Percentiles rank a stretch among this genome's conserved stretches.
Evolutionary conservation across 2,113 vertebrate species (phyloP).

Genomic region (Stigmatopora nigra): DNA sequence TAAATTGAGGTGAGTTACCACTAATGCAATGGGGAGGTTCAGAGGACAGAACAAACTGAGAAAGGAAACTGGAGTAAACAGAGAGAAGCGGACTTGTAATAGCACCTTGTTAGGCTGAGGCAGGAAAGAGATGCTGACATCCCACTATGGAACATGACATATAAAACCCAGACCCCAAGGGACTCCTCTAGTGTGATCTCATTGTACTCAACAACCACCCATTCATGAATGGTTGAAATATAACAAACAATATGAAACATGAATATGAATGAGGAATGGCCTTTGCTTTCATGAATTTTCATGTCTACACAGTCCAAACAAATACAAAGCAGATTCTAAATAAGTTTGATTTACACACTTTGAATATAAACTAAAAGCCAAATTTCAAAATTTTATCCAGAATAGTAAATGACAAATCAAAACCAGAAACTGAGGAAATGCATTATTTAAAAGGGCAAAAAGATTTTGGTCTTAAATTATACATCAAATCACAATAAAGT

Average conservation of each 20-base stretch:
- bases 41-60: slow-evolving; percentile 8
- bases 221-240: neutral
- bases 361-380: too few relatives aligned
- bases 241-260: neutral
- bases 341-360: too few relatives aligned
- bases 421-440: too few relatives aligned
- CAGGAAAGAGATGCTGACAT: neutral
- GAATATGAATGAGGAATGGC: neutral
- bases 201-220: neutral
- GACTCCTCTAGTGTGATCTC: neutral
- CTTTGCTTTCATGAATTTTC: neutral
- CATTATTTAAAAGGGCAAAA: too few relatives aligned
- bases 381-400: too few relatives aligned
- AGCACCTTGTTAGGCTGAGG: neutral
- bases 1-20: slow-evolving; percentile 32
- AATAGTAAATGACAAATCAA: too few relatives aligned
- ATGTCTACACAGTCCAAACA: neutral
- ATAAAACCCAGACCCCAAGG: neutral
- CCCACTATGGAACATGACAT: neutral
- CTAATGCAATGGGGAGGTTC: slow-evolving; percentile 6
- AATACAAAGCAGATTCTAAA: neutral
- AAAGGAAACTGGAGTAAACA: slow-evolving; percentile 2
- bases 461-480: too few relatives aligned
- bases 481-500: too few relatives aligned
- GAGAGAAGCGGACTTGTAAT: neutral